A percentile compares a stretch with the other conserved stretches of the same genome.
phyloP scores from a whole-genome alignment of 2,113 vertebrate genomes.

The Leptobrachium ailaonicum region DNA sequence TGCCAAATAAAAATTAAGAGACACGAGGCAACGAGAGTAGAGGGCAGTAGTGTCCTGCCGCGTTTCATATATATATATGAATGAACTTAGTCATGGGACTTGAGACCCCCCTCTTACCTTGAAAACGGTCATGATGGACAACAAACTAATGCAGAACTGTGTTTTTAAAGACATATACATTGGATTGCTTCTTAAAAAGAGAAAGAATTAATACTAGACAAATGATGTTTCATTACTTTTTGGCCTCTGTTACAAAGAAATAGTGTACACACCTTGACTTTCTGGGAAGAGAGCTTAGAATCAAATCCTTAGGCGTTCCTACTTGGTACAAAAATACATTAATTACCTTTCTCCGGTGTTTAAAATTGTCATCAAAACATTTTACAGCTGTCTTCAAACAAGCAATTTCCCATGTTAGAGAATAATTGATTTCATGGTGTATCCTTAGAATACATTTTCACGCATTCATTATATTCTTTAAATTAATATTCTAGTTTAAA shows the following conservation, averaged over 20 bases:
- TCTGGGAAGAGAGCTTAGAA: background rate
- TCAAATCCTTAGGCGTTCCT: background rate
- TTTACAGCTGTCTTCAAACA: conserved; percentile 23
- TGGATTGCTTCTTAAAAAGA: no score
- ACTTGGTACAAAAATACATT: background rate
- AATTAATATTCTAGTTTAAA: background rate
- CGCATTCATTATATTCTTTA: background rate
- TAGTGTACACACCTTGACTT: background rate
- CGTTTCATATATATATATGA: no score
- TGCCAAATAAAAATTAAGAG: no score
- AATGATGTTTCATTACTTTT: background rate
- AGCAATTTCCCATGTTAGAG: conserved; percentile 17
- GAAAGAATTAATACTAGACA: background rate
- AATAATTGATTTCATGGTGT: conserved; percentile 29
- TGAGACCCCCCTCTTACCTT: no score
- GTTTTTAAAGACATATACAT: no score
- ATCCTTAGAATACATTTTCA: conserved; percentile 29
- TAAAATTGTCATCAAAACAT: background rate
- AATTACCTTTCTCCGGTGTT: background rate
- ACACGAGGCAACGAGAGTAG: no score
- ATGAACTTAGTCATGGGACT: no score
- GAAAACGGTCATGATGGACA: no score
- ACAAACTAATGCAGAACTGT: no score
- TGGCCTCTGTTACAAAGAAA: background rate
- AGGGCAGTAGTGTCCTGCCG: no score